Conservation (phyloP, 2,888 invertebrate genomes). For the Nephrotoma guestfalica region DNA sequence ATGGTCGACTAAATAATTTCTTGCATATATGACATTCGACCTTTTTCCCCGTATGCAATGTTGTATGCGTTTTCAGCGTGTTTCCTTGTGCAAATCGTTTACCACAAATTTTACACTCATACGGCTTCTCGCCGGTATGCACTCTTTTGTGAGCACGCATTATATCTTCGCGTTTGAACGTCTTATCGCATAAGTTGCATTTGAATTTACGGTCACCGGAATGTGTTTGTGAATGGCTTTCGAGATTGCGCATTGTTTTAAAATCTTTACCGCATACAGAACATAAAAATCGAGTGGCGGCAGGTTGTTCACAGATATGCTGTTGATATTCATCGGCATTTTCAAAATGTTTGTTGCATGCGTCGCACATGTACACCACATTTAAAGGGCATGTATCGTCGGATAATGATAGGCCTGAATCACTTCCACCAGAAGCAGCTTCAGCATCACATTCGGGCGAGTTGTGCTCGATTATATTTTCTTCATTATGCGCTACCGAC, state of each 20-base stretch:
- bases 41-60: constrained; percentile 7
- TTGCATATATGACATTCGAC: constrained; percentile 8
- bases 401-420: not conserved
- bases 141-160: not conserved
- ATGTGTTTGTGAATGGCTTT: not conserved
- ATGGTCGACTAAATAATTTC: constrained; percentile 6
- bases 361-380: not conserved
- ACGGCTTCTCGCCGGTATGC: not conserved
- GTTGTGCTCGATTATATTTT: not conserved
- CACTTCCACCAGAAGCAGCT: not conserved
- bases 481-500: not conserved
- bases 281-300: not conserved
- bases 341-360: not conserved
- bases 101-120: not conserved
- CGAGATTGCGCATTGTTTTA: not conserved
- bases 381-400: not conserved
- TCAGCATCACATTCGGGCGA: not conserved
- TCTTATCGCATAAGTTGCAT: not conserved
- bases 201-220: not conserved
- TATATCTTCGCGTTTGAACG: not conserved
- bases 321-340: not conserved
- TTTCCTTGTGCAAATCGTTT: not conserved
- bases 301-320: not conserved
- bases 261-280: not conserved
- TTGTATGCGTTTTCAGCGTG: not conserved